Percentiles rank a stretch among this genome's conserved stretches.
Conservation (phyloP, 2,888 invertebrate genomes). For the Troides aeacus region DNA sequence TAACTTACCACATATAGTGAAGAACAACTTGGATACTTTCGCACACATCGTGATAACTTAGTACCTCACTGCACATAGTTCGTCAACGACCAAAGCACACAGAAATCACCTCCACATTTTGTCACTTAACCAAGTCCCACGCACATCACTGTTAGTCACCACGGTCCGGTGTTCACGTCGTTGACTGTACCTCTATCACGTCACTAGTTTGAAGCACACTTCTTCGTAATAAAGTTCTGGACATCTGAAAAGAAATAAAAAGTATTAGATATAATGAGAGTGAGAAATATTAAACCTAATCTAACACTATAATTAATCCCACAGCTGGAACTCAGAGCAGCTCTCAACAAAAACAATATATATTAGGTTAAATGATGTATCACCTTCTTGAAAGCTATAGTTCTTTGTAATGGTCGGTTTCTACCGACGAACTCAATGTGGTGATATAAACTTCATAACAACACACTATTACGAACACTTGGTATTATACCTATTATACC, state of each 20-base stretch:
- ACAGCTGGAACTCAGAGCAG: too few relatives aligned
- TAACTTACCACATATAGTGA: constrained; percentile 62
- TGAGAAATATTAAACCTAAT: too few relatives aligned
- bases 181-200: constrained; percentile 5
- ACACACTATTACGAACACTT: too few relatives aligned
- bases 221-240: not conserved
- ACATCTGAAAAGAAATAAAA: constrained; percentile 21
- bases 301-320: too few relatives aligned
- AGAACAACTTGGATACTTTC: constrained; percentile 53
- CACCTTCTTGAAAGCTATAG: too few relatives aligned
- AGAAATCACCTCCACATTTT: constrained; percentile 60
- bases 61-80: constrained; percentile 59
- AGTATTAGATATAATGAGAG: too few relatives aligned
- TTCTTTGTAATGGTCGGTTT: too few relatives aligned
- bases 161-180: not conserved
- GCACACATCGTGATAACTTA: constrained; percentile 61
- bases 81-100: constrained; percentile 35
- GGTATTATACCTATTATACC: too few relatives aligned
- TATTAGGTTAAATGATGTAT: too few relatives aligned
- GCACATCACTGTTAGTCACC: constrained; percentile 12
- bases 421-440: too few relatives aligned
- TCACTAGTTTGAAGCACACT: not conserved
- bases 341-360: too few relatives aligned
- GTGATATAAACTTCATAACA: too few relatives aligned
- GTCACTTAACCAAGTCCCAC: constrained; percentile 30